Evolutionary conservation across 2,797 vertebrate species (phyloP), one percentile per base, ranked within the genome.

Genomic region (Florisuga fusca): DNA sequence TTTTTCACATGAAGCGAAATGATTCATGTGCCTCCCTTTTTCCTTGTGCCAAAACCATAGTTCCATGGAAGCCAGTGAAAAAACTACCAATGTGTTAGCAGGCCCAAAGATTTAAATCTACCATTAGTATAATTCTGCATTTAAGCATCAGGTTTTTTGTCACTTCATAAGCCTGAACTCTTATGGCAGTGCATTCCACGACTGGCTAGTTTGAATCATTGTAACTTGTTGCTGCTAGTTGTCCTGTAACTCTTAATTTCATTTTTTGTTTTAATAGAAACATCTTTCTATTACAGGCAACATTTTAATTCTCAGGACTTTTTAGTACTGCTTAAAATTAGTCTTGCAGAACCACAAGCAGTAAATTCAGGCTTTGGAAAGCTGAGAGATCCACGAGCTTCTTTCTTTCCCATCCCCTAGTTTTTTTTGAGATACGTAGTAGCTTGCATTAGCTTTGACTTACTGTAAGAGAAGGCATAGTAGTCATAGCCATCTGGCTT

Each of bases 401-500:
- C 50, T 69, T 86, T 45, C 50, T 77, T 89, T 23, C 46, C 53
- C 3, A 12, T 21, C 27, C 26, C 29, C 10, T 41, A 12, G 22
- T 4, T 22, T 36, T 27, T 84, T 74, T 43, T 67, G 66, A 82
- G 41, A 15, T 19, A 14, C 4, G 2, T 4, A 46, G 27, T 23
- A 55, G 19, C 26, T 16, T 77, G n/a, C 34, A 33, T 78, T 69
- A 76, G 66, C 34, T 89, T 68, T 26, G 67, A 97, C 98, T 98
- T 98, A 99, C 99, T 98, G 96, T 98, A 98, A 22, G 99, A 99
- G 97, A 99, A 99, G 79, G 99, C 97, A 0, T 98, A 98, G 91
- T 99, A 99, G 78, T 98, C 99, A 12, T 99, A 99, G 55, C 98
- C 99, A 0, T 99, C 98, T 1, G 97, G 97, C 72, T 98, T 98